Percentiles rank a stretch among this genome's conserved stretches.
Conservation (phyloP, 2,888 invertebrate species). For the Meiosimyza decipiens region DNA sequence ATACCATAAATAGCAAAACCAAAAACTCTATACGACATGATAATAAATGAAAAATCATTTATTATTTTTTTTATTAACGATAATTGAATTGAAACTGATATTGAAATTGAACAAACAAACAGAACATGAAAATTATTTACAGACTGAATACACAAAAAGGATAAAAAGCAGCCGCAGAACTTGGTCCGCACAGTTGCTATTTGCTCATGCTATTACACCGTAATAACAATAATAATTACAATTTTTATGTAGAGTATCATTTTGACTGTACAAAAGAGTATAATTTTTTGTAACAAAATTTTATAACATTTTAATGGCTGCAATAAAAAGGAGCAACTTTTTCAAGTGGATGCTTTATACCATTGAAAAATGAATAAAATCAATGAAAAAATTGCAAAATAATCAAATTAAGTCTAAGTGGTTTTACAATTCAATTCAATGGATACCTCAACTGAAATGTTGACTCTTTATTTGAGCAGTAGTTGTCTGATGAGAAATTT, state of each 20-base stretch:
- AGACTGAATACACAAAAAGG: background rate
- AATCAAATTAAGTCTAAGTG: slow-evolving; percentile 15
- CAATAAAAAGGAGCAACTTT: background rate
- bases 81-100: slow-evolving; percentile 10
- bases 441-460: background rate
- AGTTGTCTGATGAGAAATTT: background rate
- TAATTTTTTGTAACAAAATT: too few relatives aligned
- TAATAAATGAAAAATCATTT: too few relatives aligned
- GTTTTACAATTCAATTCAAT: slow-evolving; percentile 10
- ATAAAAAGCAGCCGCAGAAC: background rate
- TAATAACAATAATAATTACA: too few relatives aligned
- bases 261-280: too few relatives aligned
- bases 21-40: too few relatives aligned
- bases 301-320: too few relatives aligned
- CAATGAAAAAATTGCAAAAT: background rate
- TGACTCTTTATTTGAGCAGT: background rate
- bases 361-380: background rate
- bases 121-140: background rate
- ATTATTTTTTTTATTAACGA: background rate
- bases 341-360: slow-evolving; percentile 5
- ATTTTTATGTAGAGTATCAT: too few relatives aligned
- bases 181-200: background rate
- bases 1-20: too few relatives aligned
- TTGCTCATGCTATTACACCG: too few relatives aligned
- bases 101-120: background rate